These are phyloP conservation scores for Oscheius onirici DNA, from an alignment of 2,888 invertebrate genomes.

Conservation along the genomic window DNA sequence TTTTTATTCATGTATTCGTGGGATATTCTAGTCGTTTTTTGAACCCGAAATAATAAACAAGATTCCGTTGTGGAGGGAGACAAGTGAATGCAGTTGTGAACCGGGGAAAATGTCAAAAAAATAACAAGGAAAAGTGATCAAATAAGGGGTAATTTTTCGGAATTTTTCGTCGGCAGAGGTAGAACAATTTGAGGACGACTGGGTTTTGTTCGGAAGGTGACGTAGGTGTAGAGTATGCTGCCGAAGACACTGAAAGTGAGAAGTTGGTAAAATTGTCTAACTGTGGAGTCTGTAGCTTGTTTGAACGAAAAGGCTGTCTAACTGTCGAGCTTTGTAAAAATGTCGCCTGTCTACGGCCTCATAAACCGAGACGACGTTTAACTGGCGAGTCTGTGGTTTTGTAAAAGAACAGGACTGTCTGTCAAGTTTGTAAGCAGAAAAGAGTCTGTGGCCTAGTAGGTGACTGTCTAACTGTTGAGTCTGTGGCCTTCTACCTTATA, in stretches of 20 bases:
- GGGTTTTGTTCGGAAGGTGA: conserved; percentile 68
- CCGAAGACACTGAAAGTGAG: conserved; percentile 70
- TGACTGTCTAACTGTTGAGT: background rate
- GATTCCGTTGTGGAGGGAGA: background rate
- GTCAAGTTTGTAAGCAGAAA: too few species aligned
- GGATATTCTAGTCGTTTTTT: too few species aligned
- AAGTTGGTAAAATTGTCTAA: background rate
- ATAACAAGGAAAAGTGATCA: background rate
- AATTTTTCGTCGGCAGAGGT: conserved; percentile 1
- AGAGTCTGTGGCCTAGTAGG: background rate
- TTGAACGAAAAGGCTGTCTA: too few species aligned
- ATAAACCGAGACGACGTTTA: too few species aligned
- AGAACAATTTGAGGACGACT: conserved; percentile 1
- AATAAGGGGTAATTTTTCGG: conserved; percentile 31
- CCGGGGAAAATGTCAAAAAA: background rate
- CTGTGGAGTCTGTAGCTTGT: background rate
- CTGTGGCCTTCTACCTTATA: conserved; percentile 72
- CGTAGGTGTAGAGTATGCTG: conserved; percentile 72
- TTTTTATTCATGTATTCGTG: too few species aligned
- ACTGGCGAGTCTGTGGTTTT: too few species aligned
- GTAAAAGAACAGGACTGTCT: too few species aligned
- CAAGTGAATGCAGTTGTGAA: background rate
- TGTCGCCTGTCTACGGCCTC: too few species aligned
- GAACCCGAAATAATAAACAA: conserved; percentile 2
- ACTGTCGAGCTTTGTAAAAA: background rate